Evolutionary conservation across 2,888 invertebrate species (phyloP), one percentile per base, ranked within the genome.

Genomic region (Nomada ruficornis): DNA sequence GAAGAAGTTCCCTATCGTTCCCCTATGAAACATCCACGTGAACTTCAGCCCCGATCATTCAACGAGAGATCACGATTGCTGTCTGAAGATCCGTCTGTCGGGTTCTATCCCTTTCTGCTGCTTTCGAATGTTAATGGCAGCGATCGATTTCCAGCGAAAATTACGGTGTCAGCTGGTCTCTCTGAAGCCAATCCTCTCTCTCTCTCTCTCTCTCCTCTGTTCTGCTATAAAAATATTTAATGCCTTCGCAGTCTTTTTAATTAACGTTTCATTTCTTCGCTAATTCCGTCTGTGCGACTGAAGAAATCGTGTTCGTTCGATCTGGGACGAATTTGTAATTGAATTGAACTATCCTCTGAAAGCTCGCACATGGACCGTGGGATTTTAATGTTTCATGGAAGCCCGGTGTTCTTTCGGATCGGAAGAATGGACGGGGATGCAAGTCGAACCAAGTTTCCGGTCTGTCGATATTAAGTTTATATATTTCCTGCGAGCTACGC

Each of bases 381-480:
- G 36, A 36, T 36, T 36, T 36, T 36, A 36, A 36, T 36, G 36
- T 26, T 26, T 26, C 26, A 26, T 26, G 2, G 26, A 2, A 26
- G 26, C 26, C 26, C 2, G 26, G 11, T 44, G 44, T 47, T 2
- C 13, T 4, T 13, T 47, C 47, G 47, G 47, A n/a, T 26, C 9
- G 15, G 4, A 55, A 54, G 10, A 42, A 36, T 20, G 54, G 54
- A 20, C 15, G 20, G 0, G 15, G 15, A 0, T 23, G 9, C 0
- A 15, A 1, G 20, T 11, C 4, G 26, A 50, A 64, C 50, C 57
- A 59, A 74, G 59, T 77, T 74, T 18, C 15, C 57, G 23, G 7
- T 9, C 64, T 36, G 15, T 23, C 11, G 67, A 47, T 65, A 75
- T 4, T n/a, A 50, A 29, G 65, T 55, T 62, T 62, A 13, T 47